These are phyloP conservation scores for Heliconius eleuchia DNA, from an alignment of 1,140 invertebrate genomes.

Conservation along the genomic window DNA sequence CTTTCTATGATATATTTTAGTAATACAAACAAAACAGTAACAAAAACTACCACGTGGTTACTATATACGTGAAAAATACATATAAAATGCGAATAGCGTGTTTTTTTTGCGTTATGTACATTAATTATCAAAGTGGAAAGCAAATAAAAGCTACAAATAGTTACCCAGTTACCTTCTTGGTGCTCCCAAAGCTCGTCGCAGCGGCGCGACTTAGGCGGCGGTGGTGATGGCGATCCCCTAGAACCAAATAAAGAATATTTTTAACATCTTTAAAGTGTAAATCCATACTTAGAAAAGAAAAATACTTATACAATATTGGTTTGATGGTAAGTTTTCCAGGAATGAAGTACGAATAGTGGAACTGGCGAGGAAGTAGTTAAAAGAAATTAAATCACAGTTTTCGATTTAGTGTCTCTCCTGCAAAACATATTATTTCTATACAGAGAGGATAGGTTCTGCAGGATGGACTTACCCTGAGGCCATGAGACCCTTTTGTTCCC, in stretches of 20 bases:
- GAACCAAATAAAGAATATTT: neutral
- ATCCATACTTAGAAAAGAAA: no score
- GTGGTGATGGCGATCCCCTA: constrained; percentile 67
- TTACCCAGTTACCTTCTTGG: constrained; percentile 79
- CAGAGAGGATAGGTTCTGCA: no score
- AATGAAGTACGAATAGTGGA: no score
- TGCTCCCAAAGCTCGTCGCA: constrained; percentile 65
- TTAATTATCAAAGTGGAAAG: constrained; percentile 1
- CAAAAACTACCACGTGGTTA: neutral
- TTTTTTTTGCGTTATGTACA: neutral
- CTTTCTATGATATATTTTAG: neutral
- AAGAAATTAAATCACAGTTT: no score
- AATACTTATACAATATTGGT: no score
- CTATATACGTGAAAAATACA: neutral
- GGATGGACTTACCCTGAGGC: no score
- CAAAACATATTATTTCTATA: no score
- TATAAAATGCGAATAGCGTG: neutral
- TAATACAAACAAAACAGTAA: neutral
- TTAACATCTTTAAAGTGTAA: no score
- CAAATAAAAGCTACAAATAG: constrained; percentile 62
- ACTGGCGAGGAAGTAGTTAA: no score
- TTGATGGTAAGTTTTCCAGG: no score
- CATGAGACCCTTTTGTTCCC: no score
- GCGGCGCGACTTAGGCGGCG: constrained; percentile 70
- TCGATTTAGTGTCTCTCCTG: no score